Evolutionary conservation across 2,113 vertebrate species (phyloP).

Genomic region (Ptychochromis oligacanthus): DNA sequence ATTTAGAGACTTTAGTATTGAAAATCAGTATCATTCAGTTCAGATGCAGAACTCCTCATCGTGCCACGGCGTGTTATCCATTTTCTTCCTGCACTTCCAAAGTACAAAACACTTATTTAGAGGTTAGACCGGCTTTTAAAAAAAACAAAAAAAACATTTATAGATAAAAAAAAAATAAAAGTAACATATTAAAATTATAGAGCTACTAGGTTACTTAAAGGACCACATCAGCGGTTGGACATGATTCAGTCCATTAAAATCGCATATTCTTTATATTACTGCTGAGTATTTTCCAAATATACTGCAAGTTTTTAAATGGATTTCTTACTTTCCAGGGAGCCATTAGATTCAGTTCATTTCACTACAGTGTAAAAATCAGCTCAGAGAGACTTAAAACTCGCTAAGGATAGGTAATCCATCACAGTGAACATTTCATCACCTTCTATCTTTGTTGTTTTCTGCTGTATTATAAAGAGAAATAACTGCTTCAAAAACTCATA

Average conservation of each 20-base stretch:
- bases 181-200: background rate
- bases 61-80: background rate
- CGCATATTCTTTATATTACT: conserved; percentile 47
- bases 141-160: background rate
- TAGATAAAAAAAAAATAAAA: background rate
- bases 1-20: background rate
- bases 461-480: background rate
- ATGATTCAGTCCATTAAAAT: conserved; percentile 42
- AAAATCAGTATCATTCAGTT: conserved; percentile 9
- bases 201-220: conserved; percentile 9
- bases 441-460: conserved; percentile 1
- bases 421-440: background rate
- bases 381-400: conserved; percentile 6
- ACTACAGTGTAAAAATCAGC: conserved; percentile 18
- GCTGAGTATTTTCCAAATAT: conserved; percentile 4
- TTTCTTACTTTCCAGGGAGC: conserved; percentile 15
- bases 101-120: background rate
- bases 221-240: background rate
- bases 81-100: background rate
- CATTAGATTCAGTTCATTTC: conserved; percentile 61
- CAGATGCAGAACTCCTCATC: background rate
- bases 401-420: conserved; percentile 20
- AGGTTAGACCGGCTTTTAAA: background rate
- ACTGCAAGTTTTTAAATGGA: conserved; percentile 37
- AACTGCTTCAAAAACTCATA: background rate